Evolutionary conservation across 1,140 invertebrate genomes (phyloP), one percentile per base, ranked within the genome.

Genomic region (Luehdorfia chinensis): DNA sequence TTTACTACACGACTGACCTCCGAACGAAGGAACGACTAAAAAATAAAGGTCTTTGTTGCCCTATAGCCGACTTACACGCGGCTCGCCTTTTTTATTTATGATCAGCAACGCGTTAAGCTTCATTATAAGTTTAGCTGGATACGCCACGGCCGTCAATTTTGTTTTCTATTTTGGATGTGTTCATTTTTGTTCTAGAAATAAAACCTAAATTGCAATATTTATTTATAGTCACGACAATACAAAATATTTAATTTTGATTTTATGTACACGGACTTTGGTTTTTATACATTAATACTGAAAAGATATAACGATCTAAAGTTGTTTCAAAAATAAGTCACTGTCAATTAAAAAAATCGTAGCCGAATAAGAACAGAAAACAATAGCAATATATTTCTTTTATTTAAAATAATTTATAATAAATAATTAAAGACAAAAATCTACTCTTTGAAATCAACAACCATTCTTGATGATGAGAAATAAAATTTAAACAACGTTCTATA

Each of bases 1-100:
- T 71, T 67, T 71, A 78, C 69, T 71, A 70, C 64, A 55, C 59
- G 55, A 11, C 62, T 77, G 73, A 75, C 77, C 77, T 81, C 69
- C 57, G 56, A 50, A 45, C 53, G 50, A 54, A 51, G 52, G 48
- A 41, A 59, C 47, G 53, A 72, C 50, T 51, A 69, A 65, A 62
- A 66, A 78, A 59, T 55, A 58, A 67, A 58, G 52, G 52, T 54
- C 50, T 43, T 28, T 43, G 39, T 28, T 43, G 23, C 25, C 39
- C 39, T 43, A 18, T 43, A 43, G 39, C 59, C 58, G 52, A 51
- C 62, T 56, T 55, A 57, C 39, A 43, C 58, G 60, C 31, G 53
- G 54, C 49, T 61, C 54, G 47, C 53, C 36, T 50, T 56, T 55
- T 66, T 59, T 64, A 53, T 53, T 44, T 43, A 28, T 14, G 39